These are phyloP conservation scores for Erythrolamprus reginae DNA, from an alignment of 2,113 vertebrate species.

Conservation along the genomic window DNA sequence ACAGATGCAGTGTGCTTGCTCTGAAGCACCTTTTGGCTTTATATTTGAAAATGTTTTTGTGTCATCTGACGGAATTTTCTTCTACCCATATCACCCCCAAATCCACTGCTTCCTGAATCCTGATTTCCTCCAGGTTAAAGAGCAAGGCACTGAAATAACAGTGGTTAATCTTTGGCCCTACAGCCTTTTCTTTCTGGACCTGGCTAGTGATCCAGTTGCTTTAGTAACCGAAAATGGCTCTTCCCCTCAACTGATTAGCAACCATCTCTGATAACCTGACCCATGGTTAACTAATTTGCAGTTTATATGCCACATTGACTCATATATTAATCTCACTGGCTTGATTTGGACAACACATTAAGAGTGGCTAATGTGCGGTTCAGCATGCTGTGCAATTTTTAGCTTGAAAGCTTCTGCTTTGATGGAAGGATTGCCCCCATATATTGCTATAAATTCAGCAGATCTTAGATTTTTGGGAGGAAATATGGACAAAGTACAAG, in stretches of 20 bases:
- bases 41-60: background rate
- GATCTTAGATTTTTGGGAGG: background rate
- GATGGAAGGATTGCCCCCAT: background rate
- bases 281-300: background rate
- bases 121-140: no score
- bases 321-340: background rate
- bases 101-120: no score
- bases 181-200: background rate
- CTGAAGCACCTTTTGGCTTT: background rate
- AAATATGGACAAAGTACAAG: background rate
- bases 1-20: background rate
- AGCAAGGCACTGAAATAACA: background rate
- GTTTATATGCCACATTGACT: background rate
- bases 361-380: background rate
- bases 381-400: background rate
- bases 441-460: background rate
- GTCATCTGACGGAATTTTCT: background rate
- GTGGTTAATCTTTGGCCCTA: background rate
- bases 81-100: background rate
- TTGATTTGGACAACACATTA: background rate
- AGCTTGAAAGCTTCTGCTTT: background rate
- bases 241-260: background rate
- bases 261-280: background rate
- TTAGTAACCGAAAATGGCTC: background rate
- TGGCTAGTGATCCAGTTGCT: background rate